These are phyloP conservation scores for Isotomurus palustris DNA, from an alignment of 2,888 invertebrate species.

Conservation along the genomic window DNA sequence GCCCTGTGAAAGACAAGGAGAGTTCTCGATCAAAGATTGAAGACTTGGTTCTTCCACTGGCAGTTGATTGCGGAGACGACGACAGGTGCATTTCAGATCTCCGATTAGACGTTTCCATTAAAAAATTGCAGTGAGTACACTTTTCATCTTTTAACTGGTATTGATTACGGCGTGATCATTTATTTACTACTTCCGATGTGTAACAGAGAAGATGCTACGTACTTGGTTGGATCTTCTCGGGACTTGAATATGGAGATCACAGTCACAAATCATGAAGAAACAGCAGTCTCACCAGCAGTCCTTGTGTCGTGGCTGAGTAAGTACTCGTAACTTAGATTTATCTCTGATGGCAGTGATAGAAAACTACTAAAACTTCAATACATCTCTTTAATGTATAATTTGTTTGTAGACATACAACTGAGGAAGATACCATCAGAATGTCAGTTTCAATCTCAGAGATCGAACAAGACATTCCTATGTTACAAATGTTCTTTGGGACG, in stretches of 20 bases:
- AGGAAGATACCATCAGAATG: constrained; percentile 22
- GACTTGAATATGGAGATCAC: constrained; percentile 47
- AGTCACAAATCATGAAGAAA: constrained; percentile 49
- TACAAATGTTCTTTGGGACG: constrained; percentile 22
- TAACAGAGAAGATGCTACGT: no score
- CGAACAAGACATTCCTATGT: not conserved
- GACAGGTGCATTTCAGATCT: constrained; percentile 56
- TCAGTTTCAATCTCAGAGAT: not conserved
- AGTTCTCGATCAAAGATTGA: constrained; percentile 6
- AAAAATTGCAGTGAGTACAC: constrained; percentile 2
- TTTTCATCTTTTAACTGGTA: no score
- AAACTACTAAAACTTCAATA: no score
- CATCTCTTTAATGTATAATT: not conserved
- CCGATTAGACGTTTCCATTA: constrained; percentile 48
- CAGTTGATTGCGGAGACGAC: constrained; percentile 54
- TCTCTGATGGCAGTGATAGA: no score
- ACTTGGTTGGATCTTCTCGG: constrained; percentile 12
- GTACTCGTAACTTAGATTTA: not conserved
- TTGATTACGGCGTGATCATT: no score
- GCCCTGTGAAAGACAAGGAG: constrained; percentile 33
- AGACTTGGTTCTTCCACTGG: constrained; percentile 17
- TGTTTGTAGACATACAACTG: constrained; percentile 14
- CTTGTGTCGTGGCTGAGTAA: constrained; percentile 36
- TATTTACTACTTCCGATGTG: no score
- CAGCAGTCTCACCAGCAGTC: constrained; percentile 49